phyloP scores from a whole-genome alignment of 2,113 vertebrate species.

The mouse (Mus musculus) region DNA sequence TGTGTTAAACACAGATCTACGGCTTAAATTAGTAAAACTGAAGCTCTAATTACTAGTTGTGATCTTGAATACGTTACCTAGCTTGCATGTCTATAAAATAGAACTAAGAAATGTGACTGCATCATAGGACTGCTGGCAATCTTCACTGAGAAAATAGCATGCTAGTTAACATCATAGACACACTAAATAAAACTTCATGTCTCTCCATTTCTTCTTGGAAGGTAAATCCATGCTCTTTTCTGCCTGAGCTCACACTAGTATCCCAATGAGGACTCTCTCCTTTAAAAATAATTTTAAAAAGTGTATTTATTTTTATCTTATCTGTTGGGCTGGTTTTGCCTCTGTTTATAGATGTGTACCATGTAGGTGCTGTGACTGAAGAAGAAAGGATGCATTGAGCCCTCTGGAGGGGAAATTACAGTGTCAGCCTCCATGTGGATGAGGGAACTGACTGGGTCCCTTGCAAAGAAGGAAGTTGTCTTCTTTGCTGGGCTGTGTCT shows the following conservation, averaged over 20 bases:
- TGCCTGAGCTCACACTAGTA: neutral
- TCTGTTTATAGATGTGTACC: neutral
- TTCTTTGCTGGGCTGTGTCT: neutral
- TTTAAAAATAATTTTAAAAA: neutral
- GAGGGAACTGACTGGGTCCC: neutral
- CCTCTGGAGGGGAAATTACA: neutral
- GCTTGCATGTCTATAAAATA: constrained; percentile 4
- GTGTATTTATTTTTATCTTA: neutral
- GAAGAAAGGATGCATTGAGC: neutral
- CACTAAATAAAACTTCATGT: neutral
- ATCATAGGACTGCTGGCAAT: neutral
- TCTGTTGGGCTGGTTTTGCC: neutral
- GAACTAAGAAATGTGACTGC: constrained; percentile 5
- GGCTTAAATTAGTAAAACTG: neutral
- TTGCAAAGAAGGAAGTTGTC: neutral
- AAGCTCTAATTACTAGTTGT: neutral
- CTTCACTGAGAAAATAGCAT: neutral
- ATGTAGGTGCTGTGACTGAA: too few species aligned
- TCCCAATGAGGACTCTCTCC: neutral
- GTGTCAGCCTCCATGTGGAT: neutral
- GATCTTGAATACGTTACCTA: neutral
- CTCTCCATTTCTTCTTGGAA: constrained; percentile 18
- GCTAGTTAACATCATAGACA: neutral
- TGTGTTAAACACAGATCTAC: constrained; percentile 22
- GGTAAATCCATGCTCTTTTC: neutral